These are phyloP conservation scores for Automeris io DNA, from an alignment of 2,888 invertebrate genomes.

Conservation along the genomic window DNA sequence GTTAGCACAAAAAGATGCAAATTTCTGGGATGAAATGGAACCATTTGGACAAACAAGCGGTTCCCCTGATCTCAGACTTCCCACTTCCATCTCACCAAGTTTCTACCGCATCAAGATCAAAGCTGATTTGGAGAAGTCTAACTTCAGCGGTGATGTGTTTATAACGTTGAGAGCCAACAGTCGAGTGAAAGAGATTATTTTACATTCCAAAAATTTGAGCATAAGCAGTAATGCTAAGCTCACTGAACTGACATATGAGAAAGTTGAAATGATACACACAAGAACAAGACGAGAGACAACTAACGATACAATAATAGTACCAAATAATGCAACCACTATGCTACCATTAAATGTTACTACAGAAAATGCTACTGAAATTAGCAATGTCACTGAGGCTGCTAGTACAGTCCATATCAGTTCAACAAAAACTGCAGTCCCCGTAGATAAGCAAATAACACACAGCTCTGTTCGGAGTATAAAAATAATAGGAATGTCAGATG, in stretches of 20 bases:
- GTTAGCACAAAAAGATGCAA: conserved; percentile 15
- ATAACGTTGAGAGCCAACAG: conserved; percentile 62
- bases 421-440: conserved; percentile 14
- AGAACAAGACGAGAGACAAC: conserved; percentile 35
- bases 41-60: conserved; percentile 47
- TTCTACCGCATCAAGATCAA: conserved; percentile 76
- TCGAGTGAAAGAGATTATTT: conserved; percentile 55
- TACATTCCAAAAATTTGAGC: conserved; percentile 71
- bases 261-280: conserved; percentile 38
- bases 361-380: conserved; percentile 9
- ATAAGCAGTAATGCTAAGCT: conserved; percentile 51
- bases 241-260: conserved; percentile 65
- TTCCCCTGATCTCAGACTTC: conserved; percentile 57
- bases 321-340: conserved; percentile 11
- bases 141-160: conserved; percentile 58
- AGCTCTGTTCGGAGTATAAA: conserved; percentile 52
- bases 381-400: conserved; percentile 13
- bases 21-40: conserved; percentile 62
- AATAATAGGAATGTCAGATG: conserved; percentile 42
- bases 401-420: conserved; percentile 11
- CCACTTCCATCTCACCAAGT: conserved; percentile 67
- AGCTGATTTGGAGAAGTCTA: conserved; percentile 65
- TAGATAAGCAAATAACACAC: conserved; percentile 53
- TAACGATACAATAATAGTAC: conserved; percentile 13
- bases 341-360: conserved; percentile 15